Conservation (phyloP, 2,888 invertebrate species). For the Oconnorella tubifera region DNA sequence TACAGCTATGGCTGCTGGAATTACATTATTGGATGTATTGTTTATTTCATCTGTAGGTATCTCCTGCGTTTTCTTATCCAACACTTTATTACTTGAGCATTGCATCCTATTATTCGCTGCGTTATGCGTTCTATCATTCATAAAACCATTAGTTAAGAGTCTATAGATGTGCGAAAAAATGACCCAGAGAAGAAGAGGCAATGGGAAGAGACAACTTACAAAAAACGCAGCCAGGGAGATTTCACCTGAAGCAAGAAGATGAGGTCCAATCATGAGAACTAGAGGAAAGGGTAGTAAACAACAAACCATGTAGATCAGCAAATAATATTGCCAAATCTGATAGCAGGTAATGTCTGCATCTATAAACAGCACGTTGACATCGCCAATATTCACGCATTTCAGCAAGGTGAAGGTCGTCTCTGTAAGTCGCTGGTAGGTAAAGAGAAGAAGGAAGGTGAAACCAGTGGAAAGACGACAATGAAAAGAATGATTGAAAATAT, state of each 20-base stretch:
- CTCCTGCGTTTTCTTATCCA: no score
- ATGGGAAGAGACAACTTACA: neutral
- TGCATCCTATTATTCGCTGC: no score
- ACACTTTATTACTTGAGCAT: neutral
- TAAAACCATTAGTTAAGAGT: no score
- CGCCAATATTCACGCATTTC: conserved; percentile 35
- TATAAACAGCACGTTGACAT: conserved; percentile 29
- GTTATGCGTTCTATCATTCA: no score
- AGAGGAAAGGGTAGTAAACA: neutral
- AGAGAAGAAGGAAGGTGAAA: conserved; percentile 32
- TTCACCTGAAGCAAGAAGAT: neutral
- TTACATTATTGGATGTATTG: neutral
- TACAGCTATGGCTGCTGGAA: conserved; percentile 20
- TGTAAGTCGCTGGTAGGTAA: conserved; percentile 35
- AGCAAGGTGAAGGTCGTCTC: conserved; percentile 34
- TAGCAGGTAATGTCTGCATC: conserved; percentile 34
- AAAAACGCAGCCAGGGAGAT: neutral
- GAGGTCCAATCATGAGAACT: neutral
- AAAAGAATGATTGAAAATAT: no score
- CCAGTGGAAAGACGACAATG: conserved; percentile 32
- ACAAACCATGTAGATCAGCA: neutral
- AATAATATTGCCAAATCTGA: conserved; percentile 28
- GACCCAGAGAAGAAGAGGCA: neutral
- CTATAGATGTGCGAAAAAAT: no score
- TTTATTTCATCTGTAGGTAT: neutral